Evolutionary conservation across 2,113 vertebrate genomes (phyloP), one percentile per base, ranked within the genome.

Genomic region (Plecotus auritus): DNA sequence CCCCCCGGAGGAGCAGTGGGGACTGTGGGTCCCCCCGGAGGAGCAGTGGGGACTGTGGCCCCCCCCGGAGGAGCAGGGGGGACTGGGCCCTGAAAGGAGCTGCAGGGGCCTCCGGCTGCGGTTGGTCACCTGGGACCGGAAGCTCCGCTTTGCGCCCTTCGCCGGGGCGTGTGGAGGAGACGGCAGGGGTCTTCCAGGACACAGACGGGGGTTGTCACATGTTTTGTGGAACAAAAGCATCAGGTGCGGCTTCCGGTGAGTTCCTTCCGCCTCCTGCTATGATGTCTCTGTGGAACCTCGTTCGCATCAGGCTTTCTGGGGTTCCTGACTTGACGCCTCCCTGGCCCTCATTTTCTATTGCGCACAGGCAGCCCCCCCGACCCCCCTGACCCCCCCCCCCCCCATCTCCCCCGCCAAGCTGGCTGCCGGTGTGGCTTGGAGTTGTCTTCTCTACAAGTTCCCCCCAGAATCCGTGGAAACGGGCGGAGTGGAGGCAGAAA

Each of bases 181-280:
- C 84, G 42, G 42, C 96, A 98, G 90, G 88, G 97, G 92, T 93
- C 96, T 91, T 95, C 95, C 93, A 88, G 82, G 96, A 98, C 93
- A 95, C 86, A 97, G 82, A 94, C 97, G 96, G 97, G 81, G 61
- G 96, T 67, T 96, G 40, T 96, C 9, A 23, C 97, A 93, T 98
- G 88, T 95, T 95, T 95, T 95, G 95, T 93, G 90, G 88, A 91
- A 78, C 95, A 86, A 86, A 86, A 81, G 84, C 93, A 85, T 83
- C 64, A 96, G 18, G 40, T 26, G 32, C 77, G 70, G 89, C 80
- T 80, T 14, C 1, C 28, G 94, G 70, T 13, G 26, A 76, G 37
- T 66, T 42, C 40, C 84, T 92, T 93, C 84, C 87, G 94, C 54
- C 54, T 7, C 37, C 5, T 9, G 54, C 45, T 28, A 0, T 0